phyloP scores from a whole-genome alignment of 2,113 vertebrate species.

The Odontesthes bonariensis region DNA sequence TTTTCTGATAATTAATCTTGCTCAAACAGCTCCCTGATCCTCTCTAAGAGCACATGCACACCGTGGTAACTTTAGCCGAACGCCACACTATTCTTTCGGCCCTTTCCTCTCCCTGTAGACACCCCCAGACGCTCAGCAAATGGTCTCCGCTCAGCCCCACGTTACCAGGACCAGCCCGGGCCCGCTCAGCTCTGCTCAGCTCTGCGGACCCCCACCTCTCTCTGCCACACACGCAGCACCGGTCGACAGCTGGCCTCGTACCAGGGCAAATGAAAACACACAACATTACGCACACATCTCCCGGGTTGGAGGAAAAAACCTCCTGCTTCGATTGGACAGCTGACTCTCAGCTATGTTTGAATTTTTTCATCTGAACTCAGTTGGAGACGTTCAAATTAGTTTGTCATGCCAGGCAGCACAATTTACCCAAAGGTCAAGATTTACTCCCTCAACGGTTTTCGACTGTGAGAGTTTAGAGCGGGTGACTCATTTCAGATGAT shows the following conservation, averaged over 20 bases:
- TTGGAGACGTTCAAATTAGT: slow-evolving; percentile 60
- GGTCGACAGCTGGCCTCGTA: slow-evolving; percentile 82
- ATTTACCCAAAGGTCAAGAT: neutral
- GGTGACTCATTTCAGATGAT: neutral
- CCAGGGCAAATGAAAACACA: slow-evolving; percentile 81
- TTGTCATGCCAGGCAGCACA: slow-evolving; percentile 2
- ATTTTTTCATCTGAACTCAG: slow-evolving; percentile 64
- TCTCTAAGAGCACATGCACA: slow-evolving; percentile 15
- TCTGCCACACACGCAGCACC: slow-evolving; percentile 78
- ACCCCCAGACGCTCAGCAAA: slow-evolving; percentile 77
- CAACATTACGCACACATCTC: slow-evolving; percentile 68
- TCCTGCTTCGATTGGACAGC: slow-evolving; percentile 76
- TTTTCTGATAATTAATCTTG: slow-evolving; percentile 41
- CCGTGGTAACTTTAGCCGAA: slow-evolving; percentile 36
- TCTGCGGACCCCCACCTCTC: slow-evolving; percentile 35
- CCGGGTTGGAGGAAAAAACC: slow-evolving; percentile 25
- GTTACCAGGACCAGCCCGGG: slow-evolving; percentile 46
- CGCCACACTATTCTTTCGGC: slow-evolving; percentile 15
- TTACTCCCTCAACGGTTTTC: neutral
- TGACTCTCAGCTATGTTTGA: slow-evolving; percentile 73
- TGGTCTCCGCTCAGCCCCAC: slow-evolving; percentile 71
- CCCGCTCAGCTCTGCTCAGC: slow-evolving; percentile 24
- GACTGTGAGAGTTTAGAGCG: neutral
- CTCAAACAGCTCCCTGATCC: slow-evolving; percentile 18
- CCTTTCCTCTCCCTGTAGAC: slow-evolving; percentile 48